Percentiles rank a stretch among this genome's conserved stretches.
phyloP scores from a whole-genome alignment of 2,888 invertebrate genomes.

The Melolontha melolontha region DNA sequence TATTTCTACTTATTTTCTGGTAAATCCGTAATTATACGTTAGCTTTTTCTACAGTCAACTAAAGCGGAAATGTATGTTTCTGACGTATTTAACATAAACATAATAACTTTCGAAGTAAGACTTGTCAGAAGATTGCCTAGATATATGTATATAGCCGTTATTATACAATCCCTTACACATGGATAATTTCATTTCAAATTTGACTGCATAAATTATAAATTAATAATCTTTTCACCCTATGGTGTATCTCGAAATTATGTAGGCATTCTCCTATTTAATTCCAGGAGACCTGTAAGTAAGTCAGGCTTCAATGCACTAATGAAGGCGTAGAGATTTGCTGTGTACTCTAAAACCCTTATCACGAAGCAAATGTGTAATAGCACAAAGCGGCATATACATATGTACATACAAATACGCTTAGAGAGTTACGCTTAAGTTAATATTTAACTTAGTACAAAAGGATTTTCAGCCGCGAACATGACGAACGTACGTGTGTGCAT shows the following conservation, averaged over 20 bases:
- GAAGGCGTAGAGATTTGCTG: slow-evolving; percentile 25
- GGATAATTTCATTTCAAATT: no score
- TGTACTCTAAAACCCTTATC: slow-evolving; percentile 25
- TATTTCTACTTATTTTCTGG: no score
- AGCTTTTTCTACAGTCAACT: no score
- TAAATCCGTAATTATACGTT: no score
- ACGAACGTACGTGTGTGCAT: slow-evolving; percentile 3
- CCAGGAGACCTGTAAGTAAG: slow-evolving; percentile 8
- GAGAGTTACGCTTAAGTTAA: slow-evolving; percentile 14
- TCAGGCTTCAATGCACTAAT: slow-evolving; percentile 9
- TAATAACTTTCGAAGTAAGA: no score
- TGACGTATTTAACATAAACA: no score
- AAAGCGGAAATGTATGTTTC: no score
- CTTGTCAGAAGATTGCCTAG: no score
- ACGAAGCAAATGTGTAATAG: slow-evolving; percentile 25
- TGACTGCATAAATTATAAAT: no score
- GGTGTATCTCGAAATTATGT: neutral
- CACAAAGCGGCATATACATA: neutral
- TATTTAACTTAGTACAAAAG: slow-evolving; percentile 29
- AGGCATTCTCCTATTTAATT: slow-evolving; percentile 7
- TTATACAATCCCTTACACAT: no score
- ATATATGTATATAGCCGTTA: no score
- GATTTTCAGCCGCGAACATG: slow-evolving; percentile 4
- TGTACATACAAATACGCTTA: slow-evolving; percentile 3
- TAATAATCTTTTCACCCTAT: no score